Conservation (phyloP, 2,797 vertebrate species). For the Thripadectes ignobilis region DNA sequence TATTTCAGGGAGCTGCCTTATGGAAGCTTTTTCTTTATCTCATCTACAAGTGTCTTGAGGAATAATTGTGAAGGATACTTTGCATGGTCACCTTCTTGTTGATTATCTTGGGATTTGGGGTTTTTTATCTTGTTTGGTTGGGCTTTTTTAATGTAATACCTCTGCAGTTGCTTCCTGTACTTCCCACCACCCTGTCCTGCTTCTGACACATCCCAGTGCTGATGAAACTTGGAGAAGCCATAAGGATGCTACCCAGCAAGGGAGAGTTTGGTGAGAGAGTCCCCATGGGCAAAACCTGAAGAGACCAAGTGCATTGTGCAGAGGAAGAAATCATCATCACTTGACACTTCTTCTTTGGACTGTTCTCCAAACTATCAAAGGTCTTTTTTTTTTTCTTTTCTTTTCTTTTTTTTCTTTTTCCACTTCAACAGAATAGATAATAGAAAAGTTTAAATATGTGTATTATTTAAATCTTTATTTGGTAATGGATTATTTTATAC, state of each 20-base stretch:
- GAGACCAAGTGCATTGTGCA: not conserved
- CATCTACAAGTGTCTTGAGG: not conserved
- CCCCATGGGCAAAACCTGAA: not conserved
- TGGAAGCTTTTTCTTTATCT: not conserved
- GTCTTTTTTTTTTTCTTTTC: no score
- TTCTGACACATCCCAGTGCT: not conserved
- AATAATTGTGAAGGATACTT: not conserved
- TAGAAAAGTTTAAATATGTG: not conserved
- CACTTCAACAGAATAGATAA: not conserved
- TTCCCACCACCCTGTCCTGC: not conserved
- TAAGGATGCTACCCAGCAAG: not conserved
- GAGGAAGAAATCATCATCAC: not conserved
- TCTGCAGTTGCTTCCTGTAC: not conserved
- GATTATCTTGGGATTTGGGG: not conserved
- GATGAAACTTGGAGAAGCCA: not conserved
- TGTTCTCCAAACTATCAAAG: not conserved
- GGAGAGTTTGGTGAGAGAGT: not conserved
- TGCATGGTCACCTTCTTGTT: not conserved
- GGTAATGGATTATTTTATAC: slow-evolving; percentile 27
- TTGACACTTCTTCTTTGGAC: not conserved
- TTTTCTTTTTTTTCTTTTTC: not conserved
- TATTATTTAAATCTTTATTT: slow-evolving; percentile 22
- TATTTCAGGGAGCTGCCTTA: not conserved
- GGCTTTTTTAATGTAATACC: not conserved
- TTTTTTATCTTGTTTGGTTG: no score